These are phyloP conservation scores for Bufotes viridis DNA, from an alignment of 2,797 vertebrate genomes.

Conservation along the genomic window DNA sequence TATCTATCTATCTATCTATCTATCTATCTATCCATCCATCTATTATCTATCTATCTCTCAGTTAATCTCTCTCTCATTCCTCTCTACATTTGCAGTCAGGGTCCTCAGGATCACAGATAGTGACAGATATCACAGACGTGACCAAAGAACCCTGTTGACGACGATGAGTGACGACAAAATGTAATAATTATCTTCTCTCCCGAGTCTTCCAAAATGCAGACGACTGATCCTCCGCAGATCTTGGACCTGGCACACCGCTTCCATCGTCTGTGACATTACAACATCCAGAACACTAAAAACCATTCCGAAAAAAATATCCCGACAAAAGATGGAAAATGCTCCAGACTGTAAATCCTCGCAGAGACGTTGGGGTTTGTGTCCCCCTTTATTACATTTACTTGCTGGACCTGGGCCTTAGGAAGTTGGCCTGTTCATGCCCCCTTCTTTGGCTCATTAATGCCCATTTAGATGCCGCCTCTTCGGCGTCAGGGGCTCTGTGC, in stretches of 20 bases:
- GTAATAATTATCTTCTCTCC: no score
- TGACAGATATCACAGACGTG: no score
- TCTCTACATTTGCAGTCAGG: no score
- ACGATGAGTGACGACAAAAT: no score
- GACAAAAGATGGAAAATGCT: background rate
- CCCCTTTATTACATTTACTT: conserved; percentile 30
- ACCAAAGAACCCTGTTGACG: no score
- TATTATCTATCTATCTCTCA: no score
- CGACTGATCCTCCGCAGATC: no score
- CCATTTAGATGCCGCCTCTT: conserved; percentile 62
- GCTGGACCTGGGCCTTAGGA: conserved; percentile 38
- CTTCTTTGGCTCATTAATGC: conserved; percentile 60
- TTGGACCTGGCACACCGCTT: no score
- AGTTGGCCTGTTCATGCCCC: conserved; percentile 57
- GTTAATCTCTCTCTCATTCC: no score
- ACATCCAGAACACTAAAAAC: background rate
- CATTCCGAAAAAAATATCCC: background rate
- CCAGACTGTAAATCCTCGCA: background rate
- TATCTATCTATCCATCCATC: no score
- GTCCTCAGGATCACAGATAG: no score
- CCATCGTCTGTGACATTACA: background rate
- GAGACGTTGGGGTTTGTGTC: background rate
- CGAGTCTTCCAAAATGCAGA: no score
- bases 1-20: background rate
- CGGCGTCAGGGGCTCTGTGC: conserved; percentile 58